These are phyloP conservation scores for Rhagologus leucostigma DNA, from an alignment of 2,113 vertebrate genomes.

Conservation along the genomic window DNA sequence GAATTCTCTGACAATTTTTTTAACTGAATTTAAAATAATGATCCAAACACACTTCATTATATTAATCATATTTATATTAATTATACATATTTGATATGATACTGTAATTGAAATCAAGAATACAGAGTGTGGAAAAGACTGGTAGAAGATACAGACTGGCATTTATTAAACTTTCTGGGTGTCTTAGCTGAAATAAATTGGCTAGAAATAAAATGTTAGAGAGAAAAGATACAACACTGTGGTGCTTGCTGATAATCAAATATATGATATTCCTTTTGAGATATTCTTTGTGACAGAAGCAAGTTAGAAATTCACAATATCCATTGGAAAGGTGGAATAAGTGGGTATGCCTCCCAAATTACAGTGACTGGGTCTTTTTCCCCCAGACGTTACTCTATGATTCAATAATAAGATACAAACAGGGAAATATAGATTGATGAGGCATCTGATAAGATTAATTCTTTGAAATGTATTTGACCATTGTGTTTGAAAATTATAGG, in stretches of 20 bases:
- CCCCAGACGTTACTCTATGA: neutral
- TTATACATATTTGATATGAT: neutral
- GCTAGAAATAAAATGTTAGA: neutral
- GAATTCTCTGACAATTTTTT: neutral
- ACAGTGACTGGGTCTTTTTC: neutral
- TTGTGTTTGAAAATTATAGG: neutral
- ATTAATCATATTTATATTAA: neutral
- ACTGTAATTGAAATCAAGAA: neutral
- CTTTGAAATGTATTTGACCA: neutral
- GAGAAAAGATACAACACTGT: neutral
- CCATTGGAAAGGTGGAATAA: neutral
- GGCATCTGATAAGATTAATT: neutral
- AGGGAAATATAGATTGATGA: neutral
- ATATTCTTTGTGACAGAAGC: neutral
- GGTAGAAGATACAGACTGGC: neutral
- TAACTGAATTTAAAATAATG: neutral
- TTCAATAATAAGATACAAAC: neutral
- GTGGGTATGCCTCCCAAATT: neutral
- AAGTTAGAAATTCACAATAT: neutral
- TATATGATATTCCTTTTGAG: neutral
- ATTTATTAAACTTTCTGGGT: neutral
- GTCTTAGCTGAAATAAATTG: neutral
- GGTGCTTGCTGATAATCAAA: neutral
- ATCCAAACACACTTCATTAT: neutral
- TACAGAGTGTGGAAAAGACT: neutral